Conservation (phyloP, 2,888 invertebrate species). For the Unio pictorum region DNA sequence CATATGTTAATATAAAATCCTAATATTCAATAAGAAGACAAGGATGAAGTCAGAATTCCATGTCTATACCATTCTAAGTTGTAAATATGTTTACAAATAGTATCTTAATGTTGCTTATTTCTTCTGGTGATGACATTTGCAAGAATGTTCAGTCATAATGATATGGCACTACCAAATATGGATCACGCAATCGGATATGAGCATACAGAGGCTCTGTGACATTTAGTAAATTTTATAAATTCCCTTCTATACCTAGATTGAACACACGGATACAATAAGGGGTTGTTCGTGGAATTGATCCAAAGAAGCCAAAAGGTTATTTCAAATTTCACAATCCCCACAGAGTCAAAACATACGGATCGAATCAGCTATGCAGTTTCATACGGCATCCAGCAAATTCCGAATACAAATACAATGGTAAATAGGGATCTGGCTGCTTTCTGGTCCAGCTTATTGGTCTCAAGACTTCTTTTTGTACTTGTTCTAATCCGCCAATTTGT, state of each 20-base stretch:
- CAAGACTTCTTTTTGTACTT: neutral
- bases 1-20: too few species aligned
- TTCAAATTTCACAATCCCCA: conserved; percentile 35
- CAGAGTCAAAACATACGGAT: conserved; percentile 32
- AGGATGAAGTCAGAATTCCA: too few species aligned
- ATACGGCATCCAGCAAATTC: conserved; percentile 49
- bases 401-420: conserved; percentile 47
- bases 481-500: neutral
- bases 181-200: too few species aligned
- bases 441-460: conserved; percentile 20
- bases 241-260: conserved; percentile 46
- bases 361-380: conserved; percentile 37
- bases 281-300: conserved; percentile 52
- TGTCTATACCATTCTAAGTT: too few species aligned
- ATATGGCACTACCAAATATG: too few species aligned
- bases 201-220: too few species aligned
- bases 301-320: conserved; percentile 48
- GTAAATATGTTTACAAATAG: too few species aligned
- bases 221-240: conserved; percentile 24
- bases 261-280: conserved; percentile 47
- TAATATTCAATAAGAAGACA: too few species aligned
- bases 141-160: too few species aligned
- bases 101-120: too few species aligned
- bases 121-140: too few species aligned
- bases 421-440: conserved; percentile 44